Percentiles rank a stretch among this genome's conserved stretches.
These are phyloP conservation scores for Lates calcarifer DNA, from an alignment of 2,113 vertebrate species.

Conservation along the genomic window DNA sequence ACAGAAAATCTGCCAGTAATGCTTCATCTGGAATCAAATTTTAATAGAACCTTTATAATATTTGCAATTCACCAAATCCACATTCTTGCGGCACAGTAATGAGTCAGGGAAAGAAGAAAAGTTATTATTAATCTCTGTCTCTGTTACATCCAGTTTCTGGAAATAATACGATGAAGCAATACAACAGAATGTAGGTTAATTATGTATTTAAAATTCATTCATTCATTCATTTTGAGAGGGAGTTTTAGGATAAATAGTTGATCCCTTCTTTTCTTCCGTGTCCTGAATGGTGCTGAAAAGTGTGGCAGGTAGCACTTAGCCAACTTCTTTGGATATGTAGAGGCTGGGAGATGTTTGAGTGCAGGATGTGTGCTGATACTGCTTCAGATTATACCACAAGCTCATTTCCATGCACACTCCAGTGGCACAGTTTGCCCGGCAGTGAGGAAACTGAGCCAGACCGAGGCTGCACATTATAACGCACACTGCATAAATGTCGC, in stretches of 20 bases:
- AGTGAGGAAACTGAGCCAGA: slow-evolving; percentile 42
- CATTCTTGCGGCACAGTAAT: slow-evolving; percentile 3
- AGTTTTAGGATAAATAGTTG: slow-evolving; percentile 52
- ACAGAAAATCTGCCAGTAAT: slow-evolving; percentile 25
- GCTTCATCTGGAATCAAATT: slow-evolving; percentile 45
- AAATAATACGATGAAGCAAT: slow-evolving; percentile 44
- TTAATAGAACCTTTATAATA: slow-evolving; percentile 38
- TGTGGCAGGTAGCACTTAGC: slow-evolving; percentile 46
- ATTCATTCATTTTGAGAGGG: slow-evolving; percentile 28
- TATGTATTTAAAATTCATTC: slow-evolving; percentile 60
- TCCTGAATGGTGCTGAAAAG: slow-evolving; percentile 49
- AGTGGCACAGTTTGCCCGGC: slow-evolving; percentile 41
- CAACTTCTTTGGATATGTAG: slow-evolving; percentile 43
- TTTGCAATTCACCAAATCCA: slow-evolving; percentile 54
- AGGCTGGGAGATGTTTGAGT: slow-evolving; percentile 43
- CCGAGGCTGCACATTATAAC: slow-evolving; percentile 50
- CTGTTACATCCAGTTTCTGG: slow-evolving; percentile 37
- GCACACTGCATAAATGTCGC: slow-evolving; percentile 53
- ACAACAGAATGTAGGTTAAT: slow-evolving; percentile 63
- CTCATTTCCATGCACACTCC: slow-evolving; percentile 65
- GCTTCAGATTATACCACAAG: slow-evolving; percentile 54
- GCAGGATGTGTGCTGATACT: slow-evolving; percentile 41
- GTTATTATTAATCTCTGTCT: slow-evolving; percentile 28
- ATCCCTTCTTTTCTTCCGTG: slow-evolving; percentile 27
- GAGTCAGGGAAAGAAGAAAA: slow-evolving; percentile 27